Percentiles rank a stretch among this genome's conserved stretches.
Evolutionary conservation across 2,888 invertebrate species (phyloP).

Genomic region (Sminthurinus aureus): DNA sequence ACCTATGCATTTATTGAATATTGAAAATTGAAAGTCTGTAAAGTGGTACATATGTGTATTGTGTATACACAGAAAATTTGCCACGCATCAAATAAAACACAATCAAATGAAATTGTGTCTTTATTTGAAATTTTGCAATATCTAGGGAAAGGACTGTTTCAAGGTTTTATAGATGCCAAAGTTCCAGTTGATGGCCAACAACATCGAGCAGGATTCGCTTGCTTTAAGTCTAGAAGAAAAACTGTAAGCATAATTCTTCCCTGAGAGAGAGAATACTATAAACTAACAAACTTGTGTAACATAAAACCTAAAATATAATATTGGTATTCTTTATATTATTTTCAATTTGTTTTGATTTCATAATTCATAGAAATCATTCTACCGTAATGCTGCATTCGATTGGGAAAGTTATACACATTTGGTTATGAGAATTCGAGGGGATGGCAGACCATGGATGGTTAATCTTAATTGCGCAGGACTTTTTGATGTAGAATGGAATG

Average conservation of each 20-base stretch:
- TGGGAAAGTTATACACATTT: constrained; percentile 81
- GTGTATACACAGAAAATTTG: no score
- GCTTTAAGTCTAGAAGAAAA: constrained; percentile 73
- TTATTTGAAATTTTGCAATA: no score
- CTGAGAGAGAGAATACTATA: no score
- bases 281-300: no score
- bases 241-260: constrained; percentile 67
- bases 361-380: constrained; percentile 77
- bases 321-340: no score
- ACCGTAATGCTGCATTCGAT: constrained; percentile 73
- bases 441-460: constrained; percentile 89
- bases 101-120: no score
- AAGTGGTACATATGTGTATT: no score
- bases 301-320: no score
- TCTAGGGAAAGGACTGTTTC: constrained; percentile 72
- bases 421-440: constrained; percentile 85
- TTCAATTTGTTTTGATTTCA: no score
- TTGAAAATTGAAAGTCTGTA: no score
- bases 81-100: no score
- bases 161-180: constrained; percentile 74
- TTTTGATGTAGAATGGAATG: constrained; percentile 88
- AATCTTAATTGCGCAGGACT: constrained; percentile 78
- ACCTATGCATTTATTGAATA: no score
- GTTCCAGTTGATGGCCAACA: constrained; percentile 82
- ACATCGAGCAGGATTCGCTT: constrained; percentile 82